Evolutionary conservation across 2,113 vertebrate species (phyloP).

Genomic region (Platycercus adscitus): DNA sequence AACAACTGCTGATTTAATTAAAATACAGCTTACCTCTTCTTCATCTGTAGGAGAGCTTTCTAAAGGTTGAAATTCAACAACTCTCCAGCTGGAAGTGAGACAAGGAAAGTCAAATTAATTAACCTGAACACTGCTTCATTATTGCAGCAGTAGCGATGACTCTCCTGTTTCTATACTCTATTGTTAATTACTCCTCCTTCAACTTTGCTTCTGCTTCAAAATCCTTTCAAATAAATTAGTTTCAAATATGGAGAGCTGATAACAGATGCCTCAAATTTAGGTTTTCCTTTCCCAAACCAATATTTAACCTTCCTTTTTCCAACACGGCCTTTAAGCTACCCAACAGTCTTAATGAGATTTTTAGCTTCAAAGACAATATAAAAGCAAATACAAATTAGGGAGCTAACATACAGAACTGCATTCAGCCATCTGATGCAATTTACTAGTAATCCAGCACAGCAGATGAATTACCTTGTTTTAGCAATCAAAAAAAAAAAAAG

Average conservation of each 20-base stretch:
- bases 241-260: not conserved
- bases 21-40: conserved; percentile 77
- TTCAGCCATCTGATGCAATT: not conserved
- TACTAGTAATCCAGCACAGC: not conserved
- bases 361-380: not conserved
- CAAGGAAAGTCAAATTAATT: not conserved
- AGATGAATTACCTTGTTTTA: not conserved
- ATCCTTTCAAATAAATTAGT: not conserved
- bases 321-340: not conserved
- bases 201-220: not conserved
- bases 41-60: conserved; percentile 53
- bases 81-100: conserved; percentile 83
- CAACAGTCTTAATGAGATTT: not conserved
- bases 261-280: not conserved
- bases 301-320: not conserved
- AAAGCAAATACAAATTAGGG: not conserved
- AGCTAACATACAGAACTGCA: not conserved
- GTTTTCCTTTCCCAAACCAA: not conserved
- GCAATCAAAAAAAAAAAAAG: not conserved
- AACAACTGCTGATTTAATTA: not conserved
- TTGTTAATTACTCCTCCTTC: not conserved
- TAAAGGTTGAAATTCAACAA: conserved; percentile 74
- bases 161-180: not conserved
- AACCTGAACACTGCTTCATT: not conserved
- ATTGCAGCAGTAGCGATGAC: not conserved